Evolutionary conservation across 2,888 invertebrate species (phyloP).

Genomic region (Ctenicera cuprea): DNA sequence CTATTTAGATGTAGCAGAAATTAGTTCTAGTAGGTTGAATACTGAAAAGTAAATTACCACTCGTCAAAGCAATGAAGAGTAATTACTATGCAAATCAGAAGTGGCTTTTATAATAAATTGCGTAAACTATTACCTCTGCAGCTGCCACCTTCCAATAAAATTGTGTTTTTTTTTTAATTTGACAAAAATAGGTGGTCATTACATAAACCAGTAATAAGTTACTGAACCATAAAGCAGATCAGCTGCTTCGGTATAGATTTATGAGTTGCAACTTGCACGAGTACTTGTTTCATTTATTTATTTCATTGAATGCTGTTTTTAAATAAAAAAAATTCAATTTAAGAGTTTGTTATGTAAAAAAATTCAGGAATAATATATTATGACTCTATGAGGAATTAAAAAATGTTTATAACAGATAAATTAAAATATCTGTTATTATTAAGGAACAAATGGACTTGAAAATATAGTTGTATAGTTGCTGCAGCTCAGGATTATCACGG

Average conservation of each 20-base stretch:
- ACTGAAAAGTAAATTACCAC: neutral
- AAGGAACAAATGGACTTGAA: too few relatives aligned
- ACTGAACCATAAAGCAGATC: constrained; percentile 12
- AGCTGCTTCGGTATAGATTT: neutral
- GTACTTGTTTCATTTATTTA: too few relatives aligned
- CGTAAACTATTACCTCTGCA: constrained; percentile 4
- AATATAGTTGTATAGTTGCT: too few relatives aligned
- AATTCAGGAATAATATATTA: too few relatives aligned
- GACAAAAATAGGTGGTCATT: neutral
- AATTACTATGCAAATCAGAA: constrained; percentile 2
- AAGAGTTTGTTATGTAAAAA: too few relatives aligned
- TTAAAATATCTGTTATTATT: too few relatives aligned
- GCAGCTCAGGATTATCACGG: too few relatives aligned
- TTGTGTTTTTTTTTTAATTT: neutral
- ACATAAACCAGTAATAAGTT: constrained; percentile 12
- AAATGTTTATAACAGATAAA: too few relatives aligned
- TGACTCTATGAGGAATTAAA: too few relatives aligned
- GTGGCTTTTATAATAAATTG: neutral
- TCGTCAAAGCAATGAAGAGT: neutral
- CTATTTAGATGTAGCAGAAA: too few relatives aligned
- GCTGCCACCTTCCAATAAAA: neutral
- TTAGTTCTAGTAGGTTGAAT: neutral
- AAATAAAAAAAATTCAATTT: too few relatives aligned
- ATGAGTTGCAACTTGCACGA: neutral
- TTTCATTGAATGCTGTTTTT: too few relatives aligned